These are phyloP conservation scores for Cottoperca gobio DNA, from an alignment of 2,797 vertebrate species.

Conservation along the genomic window DNA sequence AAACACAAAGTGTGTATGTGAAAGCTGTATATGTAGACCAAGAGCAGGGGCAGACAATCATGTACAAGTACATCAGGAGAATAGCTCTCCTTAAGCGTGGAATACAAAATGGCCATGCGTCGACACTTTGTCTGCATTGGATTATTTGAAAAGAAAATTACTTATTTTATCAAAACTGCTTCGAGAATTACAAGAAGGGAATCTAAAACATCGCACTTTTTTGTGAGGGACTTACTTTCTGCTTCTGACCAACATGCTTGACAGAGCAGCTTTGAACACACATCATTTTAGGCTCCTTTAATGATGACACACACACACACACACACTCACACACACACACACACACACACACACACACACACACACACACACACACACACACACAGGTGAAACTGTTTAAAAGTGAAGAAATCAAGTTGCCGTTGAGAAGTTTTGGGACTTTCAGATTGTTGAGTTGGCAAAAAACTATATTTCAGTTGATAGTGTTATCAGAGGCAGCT, in stretches of 20 bases:
- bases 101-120: not conserved
- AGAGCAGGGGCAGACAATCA: not conserved
- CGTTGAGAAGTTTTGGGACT: not conserved
- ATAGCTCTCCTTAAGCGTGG: not conserved
- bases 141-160: constrained; percentile 1
- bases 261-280: not conserved
- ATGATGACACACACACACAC: no score
- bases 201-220: not conserved
- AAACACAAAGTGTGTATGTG: not conserved
- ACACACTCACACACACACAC: no score
- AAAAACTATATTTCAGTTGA: not conserved
- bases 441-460: not conserved
- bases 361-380: not conserved
- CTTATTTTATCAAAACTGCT: not conserved
- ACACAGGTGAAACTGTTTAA: not conserved
- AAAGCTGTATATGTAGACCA: not conserved
- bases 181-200: not conserved
- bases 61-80: not conserved
- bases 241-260: not conserved
- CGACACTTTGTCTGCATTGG: not conserved
- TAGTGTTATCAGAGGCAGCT: not conserved
- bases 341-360: not conserved
- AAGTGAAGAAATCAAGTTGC: not conserved
- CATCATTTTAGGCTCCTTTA: not conserved
- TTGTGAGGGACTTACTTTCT: not conserved